Evolutionary conservation across 2,113 vertebrate species (phyloP).

Genomic region (Oostethus manadensis): DNA sequence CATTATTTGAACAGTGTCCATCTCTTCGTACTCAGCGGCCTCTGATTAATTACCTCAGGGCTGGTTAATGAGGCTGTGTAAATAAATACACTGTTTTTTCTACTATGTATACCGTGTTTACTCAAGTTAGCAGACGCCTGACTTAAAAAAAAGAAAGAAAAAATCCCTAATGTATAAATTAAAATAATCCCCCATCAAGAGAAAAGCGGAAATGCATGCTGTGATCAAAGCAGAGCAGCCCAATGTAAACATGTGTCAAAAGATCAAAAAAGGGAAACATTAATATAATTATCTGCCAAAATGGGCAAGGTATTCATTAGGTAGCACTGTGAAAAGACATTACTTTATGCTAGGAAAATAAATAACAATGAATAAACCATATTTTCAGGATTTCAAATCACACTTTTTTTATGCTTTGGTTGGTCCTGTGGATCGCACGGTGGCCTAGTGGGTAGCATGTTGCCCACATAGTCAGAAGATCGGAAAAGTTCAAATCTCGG

Average conservation of each 20-base stretch:
- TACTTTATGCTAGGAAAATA: background rate
- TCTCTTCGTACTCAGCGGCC: conserved; percentile 44
- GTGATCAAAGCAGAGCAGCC: conserved; percentile 69
- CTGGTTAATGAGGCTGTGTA: conserved; percentile 70
- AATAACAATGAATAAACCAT: background rate
- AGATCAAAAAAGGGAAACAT: conserved; percentile 49
- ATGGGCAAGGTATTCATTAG: conserved; percentile 7
- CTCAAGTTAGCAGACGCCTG: conserved; percentile 62
- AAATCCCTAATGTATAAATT: conserved; percentile 78
- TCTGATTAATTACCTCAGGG: conserved; percentile 66
- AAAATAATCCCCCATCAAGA: conserved; percentile 71
- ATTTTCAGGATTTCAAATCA: too few species aligned
- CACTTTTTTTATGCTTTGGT: too few species aligned
- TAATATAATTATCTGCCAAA: background rate
- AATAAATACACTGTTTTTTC: conserved; percentile 69
- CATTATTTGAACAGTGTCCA: conserved; percentile 58
- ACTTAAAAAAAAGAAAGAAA: conserved; percentile 59
- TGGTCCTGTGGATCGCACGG: too few species aligned
- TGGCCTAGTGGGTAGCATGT: too few species aligned
- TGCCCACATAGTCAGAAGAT: too few species aligned
- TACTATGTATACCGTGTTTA: conserved; percentile 66
- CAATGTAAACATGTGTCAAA: conserved; percentile 69
- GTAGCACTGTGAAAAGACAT: background rate
- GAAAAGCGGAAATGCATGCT: conserved; percentile 45
- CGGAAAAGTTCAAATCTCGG: too few species aligned